Evolutionary conservation across 2,797 vertebrate genomes (phyloP).

Genomic region (Micrastur ruficollis): DNA sequence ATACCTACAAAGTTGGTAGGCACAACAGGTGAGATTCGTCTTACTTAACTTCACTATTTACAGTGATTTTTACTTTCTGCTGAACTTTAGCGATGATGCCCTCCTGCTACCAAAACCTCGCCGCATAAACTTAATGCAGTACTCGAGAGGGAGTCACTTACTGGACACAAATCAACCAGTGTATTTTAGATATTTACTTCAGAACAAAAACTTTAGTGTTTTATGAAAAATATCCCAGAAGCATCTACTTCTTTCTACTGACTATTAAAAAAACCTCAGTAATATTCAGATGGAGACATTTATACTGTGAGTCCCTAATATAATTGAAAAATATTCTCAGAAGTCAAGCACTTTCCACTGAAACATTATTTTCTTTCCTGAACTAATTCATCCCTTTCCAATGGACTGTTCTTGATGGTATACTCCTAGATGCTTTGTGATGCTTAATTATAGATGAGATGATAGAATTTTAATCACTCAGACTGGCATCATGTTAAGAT

Average conservation of each 20-base stretch:
- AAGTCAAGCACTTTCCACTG: not conserved
- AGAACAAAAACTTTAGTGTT: not conserved
- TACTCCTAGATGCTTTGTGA: not conserved
- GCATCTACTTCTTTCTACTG: not conserved
- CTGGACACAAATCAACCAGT: not conserved
- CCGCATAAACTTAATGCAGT: not conserved
- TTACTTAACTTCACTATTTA: not conserved
- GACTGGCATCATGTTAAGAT: not conserved
- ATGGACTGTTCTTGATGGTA: not conserved
- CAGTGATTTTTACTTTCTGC: not conserved
- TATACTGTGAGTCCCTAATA: not conserved
- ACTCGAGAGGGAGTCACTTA: not conserved
- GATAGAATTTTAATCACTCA: not conserved
- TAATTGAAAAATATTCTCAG: not conserved
- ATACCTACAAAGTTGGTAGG: not conserved
- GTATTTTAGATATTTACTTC: not conserved
- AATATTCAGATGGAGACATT: not conserved
- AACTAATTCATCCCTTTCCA: not conserved
- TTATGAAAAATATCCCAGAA: not conserved
- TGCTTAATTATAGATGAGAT: not conserved
- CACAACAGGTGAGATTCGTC: not conserved
- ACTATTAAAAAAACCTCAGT: not conserved
- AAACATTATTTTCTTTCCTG: not conserved
- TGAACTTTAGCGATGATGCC: not conserved
- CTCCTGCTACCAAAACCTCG: not conserved